phyloP scores from a whole-genome alignment of 2,113 vertebrate genomes.

The Microtus pennsylvanicus region DNA sequence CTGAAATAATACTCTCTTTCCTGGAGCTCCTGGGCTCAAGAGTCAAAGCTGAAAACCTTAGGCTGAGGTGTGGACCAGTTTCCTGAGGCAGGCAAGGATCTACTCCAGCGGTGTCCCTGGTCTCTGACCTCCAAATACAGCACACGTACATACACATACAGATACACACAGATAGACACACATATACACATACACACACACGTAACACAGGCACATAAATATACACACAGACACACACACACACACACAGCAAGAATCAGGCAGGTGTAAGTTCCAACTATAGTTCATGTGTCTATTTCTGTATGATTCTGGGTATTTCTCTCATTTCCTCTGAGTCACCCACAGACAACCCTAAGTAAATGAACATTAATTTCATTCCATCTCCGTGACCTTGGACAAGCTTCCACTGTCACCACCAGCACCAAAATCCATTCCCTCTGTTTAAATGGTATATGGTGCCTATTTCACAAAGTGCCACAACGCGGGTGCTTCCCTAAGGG shows the following conservation, averaged over 20 bases:
- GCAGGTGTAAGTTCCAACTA: neutral
- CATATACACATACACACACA: neutral
- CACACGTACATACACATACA: no score
- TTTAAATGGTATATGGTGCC: neutral
- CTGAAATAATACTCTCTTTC: neutral
- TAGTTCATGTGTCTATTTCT: neutral
- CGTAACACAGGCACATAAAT: neutral
- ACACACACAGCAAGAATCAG: neutral
- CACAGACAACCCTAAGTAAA: neutral
- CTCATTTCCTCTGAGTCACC: neutral
- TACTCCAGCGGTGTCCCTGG: neutral
- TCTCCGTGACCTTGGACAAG: neutral
- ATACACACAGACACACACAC: neutral
- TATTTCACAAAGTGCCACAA: neutral
- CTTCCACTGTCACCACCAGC: neutral
- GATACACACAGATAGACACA: neutral
- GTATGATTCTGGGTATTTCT: neutral
- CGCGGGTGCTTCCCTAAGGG: neutral
- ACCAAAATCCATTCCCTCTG: neutral
- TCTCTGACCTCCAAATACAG: neutral
- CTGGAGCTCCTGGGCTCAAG: neutral
- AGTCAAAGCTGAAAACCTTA: neutral
- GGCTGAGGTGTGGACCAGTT: neutral
- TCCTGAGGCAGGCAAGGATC: neutral
- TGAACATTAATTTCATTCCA: neutral